These are phyloP conservation scores for Steromphala cineraria DNA, from an alignment of 2,888 invertebrate species.

Conservation along the genomic window DNA sequence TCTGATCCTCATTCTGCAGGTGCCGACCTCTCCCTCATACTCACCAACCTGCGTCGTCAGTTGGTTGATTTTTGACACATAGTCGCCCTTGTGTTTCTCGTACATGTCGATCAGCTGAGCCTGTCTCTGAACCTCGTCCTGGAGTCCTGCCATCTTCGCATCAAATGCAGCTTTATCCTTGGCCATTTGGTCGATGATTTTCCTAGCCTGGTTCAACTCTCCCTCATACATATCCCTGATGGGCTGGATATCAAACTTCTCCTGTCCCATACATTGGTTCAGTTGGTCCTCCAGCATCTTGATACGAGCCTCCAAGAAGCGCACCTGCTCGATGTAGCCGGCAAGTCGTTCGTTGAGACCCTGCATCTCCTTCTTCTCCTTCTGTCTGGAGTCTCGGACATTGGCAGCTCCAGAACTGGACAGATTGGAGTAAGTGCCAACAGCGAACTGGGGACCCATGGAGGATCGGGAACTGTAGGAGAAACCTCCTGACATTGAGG, in stretches of 20 bases:
- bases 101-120: slow-evolving; percentile 43
- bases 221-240: slow-evolving; percentile 75
- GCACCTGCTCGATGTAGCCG: slow-evolving; percentile 76
- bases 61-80: slow-evolving; percentile 48
- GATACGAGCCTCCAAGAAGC: slow-evolving; percentile 74
- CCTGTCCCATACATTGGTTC: slow-evolving; percentile 62
- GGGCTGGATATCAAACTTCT: slow-evolving; percentile 64
- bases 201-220: slow-evolving; percentile 76
- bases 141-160: slow-evolving; percentile 74
- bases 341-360: slow-evolving; percentile 77
- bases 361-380: slow-evolving; percentile 77
- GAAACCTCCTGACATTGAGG: neutral
- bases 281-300: slow-evolving; percentile 69
- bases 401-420: slow-evolving; percentile 71
- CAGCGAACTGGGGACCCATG: slow-evolving; percentile 21
- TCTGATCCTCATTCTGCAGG: slow-evolving; percentile 48
- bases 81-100: slow-evolving; percentile 39
- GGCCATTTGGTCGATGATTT: slow-evolving; percentile 75
- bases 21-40: slow-evolving; percentile 54
- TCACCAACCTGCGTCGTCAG: slow-evolving; percentile 52
- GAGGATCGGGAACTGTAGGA: neutral
- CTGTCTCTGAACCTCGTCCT: slow-evolving; percentile 74
- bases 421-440: slow-evolving; percentile 50
- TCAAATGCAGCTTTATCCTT: slow-evolving; percentile 76
- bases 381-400: slow-evolving; percentile 74